Conservation (phyloP, 2,797 vertebrate species). For the Hemibagrus guttatus region DNA sequence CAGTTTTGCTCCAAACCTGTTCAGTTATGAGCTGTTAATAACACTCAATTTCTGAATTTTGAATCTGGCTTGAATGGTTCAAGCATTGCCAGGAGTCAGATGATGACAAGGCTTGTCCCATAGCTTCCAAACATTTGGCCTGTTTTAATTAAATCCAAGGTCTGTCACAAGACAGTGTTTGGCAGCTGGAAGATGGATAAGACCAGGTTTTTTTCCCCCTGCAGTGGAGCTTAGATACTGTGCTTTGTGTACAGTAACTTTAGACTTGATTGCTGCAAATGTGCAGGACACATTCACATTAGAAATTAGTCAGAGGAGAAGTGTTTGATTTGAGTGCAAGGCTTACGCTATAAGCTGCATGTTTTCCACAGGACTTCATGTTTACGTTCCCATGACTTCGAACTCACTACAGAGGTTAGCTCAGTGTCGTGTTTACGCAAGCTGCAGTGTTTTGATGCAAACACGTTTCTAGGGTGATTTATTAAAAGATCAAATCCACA, state of each 20-base stretch:
- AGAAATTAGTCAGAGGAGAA: conserved; percentile 46
- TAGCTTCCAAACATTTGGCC: conserved; percentile 15
- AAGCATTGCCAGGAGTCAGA: not conserved
- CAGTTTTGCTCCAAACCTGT: conserved; percentile 19
- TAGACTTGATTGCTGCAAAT: not conserved
- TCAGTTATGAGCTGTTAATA: conserved; percentile 31
- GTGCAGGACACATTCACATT: conserved; percentile 21
- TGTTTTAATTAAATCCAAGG: not conserved
- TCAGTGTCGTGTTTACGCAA: conserved; percentile 36
- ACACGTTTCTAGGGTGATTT: conserved; percentile 30
- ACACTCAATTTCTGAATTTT: conserved; percentile 22
- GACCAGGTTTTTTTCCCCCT: too few relatives aligned
- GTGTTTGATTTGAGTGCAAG: conserved; percentile 48
- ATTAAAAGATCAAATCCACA: conserved; percentile 20
- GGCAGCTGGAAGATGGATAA: not conserved
- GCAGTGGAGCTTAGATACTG: conserved; percentile 15
- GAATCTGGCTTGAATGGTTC: conserved; percentile 14
- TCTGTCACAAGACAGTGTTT: conserved; percentile 10
- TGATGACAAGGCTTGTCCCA: not conserved
- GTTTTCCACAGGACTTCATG: conserved; percentile 53
- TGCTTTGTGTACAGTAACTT: not conserved
- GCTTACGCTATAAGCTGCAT: conserved; percentile 41
- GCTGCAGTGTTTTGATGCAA: conserved; percentile 46
- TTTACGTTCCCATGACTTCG: conserved; percentile 57
- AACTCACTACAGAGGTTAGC: conserved; percentile 31